A percentile compares a stretch with the other conserved stretches of the same genome.
phyloP scores from a whole-genome alignment of 2,888 invertebrate species.

The Xylota segnis region DNA sequence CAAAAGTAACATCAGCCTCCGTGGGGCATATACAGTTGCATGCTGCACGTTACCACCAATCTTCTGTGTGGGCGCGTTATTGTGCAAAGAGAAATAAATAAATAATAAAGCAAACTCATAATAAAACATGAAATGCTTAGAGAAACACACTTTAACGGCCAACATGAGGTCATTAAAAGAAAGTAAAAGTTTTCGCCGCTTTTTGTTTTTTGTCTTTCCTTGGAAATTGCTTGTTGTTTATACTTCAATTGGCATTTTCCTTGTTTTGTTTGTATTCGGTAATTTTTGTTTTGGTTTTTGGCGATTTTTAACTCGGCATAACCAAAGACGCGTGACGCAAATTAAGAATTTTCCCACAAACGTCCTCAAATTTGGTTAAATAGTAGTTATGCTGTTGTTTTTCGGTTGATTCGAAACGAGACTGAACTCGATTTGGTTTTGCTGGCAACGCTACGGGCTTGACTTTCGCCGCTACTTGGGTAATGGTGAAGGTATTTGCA shows the following conservation, averaged over 20 bases:
- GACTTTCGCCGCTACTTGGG: constrained; percentile 30
- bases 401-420: not conserved
- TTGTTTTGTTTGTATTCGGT: too few relatives aligned
- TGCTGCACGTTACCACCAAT: constrained; percentile 39
- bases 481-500: constrained; percentile 33
- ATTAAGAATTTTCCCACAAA: not conserved
- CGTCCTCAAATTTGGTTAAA: not conserved
- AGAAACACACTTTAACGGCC: constrained; percentile 59
- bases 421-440: not conserved
- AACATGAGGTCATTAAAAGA: constrained; percentile 49
- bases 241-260: not conserved
- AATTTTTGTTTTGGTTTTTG: not conserved
- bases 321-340: not conserved
- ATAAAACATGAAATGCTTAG: constrained; percentile 57
- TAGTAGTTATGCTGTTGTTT: not conserved
- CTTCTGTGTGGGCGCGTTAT: constrained; percentile 45
- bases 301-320: not conserved
- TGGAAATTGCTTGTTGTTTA: constrained; percentile 2
- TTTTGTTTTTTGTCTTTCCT: constrained; percentile 24
- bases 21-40: constrained; percentile 42
- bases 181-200: constrained; percentile 64
- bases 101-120: constrained; percentile 39
- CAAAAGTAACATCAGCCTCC: constrained; percentile 26
- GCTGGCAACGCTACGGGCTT: not conserved
- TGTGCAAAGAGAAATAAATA: constrained; percentile 47